A percentile compares a stretch with the other conserved stretches of the same genome.
phyloP scores from a whole-genome alignment of 2,113 vertebrate species.

The Dicrurus megarhynchus region DNA sequence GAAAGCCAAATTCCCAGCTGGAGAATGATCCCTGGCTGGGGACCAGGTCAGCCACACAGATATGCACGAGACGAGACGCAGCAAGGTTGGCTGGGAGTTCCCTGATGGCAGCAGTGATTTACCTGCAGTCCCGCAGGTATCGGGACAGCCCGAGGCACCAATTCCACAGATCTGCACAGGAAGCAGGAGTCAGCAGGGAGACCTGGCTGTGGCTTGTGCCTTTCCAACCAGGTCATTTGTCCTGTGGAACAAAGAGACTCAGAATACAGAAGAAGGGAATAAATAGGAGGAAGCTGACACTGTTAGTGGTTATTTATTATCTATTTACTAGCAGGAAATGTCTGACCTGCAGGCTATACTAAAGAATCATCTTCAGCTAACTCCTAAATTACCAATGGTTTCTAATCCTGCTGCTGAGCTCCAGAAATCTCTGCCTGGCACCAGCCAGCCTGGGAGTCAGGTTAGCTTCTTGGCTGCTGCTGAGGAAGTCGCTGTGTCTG shows the following conservation, averaged over 20 bases:
- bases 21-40: neutral
- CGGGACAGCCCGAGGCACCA: neutral
- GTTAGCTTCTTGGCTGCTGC: neutral
- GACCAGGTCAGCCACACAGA: neutral
- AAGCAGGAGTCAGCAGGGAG: neutral
- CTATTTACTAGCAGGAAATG: neutral
- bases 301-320: conserved; percentile 14
- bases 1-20: neutral
- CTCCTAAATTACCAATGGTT: neutral
- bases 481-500: neutral
- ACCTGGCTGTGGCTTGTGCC: neutral
- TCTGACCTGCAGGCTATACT: neutral
- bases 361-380: neutral
- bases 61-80: neutral
- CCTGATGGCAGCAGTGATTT: neutral
- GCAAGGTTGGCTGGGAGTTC: neutral
- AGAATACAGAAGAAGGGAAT: neutral
- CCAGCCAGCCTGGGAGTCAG: neutral
- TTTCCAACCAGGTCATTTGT: conserved; percentile 7
- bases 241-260: neutral
- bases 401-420: neutral
- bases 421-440: neutral
- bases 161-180: neutral
- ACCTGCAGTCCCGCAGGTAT: neutral
- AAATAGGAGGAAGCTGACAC: neutral